phyloP scores from a whole-genome alignment of 2,797 vertebrate species.

The Buceros bicornis region DNA sequence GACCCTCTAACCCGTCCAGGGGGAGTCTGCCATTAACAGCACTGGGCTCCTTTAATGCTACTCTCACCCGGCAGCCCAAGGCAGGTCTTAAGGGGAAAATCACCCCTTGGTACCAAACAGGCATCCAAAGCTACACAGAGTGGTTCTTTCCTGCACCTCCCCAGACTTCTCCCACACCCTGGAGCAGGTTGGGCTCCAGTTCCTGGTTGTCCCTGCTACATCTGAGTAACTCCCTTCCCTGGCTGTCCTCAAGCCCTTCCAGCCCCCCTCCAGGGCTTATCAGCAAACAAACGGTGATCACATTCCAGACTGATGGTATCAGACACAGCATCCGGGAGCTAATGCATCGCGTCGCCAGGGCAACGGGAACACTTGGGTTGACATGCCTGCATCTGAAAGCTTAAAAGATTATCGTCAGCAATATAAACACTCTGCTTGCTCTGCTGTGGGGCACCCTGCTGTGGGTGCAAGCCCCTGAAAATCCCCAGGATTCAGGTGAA shows the following conservation, averaged over 20 bases:
- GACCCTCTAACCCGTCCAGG: not conserved
- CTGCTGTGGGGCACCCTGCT: not conserved
- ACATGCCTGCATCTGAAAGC: slow-evolving; percentile 40
- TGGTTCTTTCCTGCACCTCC: accelerated
- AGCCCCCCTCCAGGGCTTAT: not conserved
- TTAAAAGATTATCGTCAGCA: slow-evolving; percentile 15
- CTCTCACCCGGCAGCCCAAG: not conserved
- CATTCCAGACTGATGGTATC: slow-evolving; percentile 45
- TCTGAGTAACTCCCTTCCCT: not conserved
- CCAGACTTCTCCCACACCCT: accelerated
- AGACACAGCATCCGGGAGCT: not conserved
- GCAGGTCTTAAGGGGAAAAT: not conserved
- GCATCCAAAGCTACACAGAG: not conserved
- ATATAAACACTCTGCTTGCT: not conserved
- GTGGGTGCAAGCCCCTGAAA: not conserved
- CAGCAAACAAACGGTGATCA: not conserved
- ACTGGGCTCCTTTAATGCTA: not conserved
- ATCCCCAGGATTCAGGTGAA: not conserved
- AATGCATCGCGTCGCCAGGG: slow-evolving; percentile 26
- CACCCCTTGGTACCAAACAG: not conserved
- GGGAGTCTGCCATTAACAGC: not conserved
- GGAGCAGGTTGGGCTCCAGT: accelerated
- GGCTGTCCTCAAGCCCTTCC: not conserved
- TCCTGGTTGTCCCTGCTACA: not conserved
- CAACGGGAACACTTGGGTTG: slow-evolving; percentile 18